These are phyloP conservation scores for Bibio marci DNA, from an alignment of 2,888 invertebrate genomes.

Conservation along the genomic window DNA sequence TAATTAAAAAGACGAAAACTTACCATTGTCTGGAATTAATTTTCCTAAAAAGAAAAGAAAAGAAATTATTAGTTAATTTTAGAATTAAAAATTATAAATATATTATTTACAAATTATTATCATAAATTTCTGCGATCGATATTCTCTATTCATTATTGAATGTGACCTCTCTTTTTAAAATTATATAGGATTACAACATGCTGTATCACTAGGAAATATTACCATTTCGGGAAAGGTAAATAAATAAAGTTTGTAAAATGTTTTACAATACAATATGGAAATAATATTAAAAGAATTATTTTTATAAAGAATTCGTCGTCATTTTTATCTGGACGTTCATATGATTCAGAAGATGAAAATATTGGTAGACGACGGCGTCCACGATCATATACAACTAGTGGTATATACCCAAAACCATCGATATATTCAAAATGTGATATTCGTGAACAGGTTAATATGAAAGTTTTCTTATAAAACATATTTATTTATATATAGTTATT, in stretches of 20 bases:
- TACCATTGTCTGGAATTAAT: no score
- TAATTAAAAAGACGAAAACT: no score
- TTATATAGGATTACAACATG: conserved; percentile 27
- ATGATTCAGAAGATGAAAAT: conserved; percentile 69
- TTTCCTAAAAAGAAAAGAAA: no score
- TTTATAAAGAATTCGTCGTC: conserved; percentile 7
- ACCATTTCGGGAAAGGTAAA: conserved; percentile 25
- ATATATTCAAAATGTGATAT: conserved; percentile 71
- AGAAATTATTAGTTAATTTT: no score
- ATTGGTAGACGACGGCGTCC: conserved; percentile 51
- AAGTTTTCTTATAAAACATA: neutral
- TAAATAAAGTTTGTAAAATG: neutral
- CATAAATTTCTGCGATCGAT: no score
- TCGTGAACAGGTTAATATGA: conserved; percentile 49
- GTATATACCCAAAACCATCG: conserved; percentile 25
- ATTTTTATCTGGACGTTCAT: conserved; percentile 20
- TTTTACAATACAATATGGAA: conserved; percentile 13
- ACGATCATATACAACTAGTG: conserved; percentile 31
- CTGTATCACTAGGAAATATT: conserved; percentile 30
- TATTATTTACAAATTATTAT: no score
- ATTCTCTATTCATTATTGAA: no score
- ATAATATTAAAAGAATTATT: conserved; percentile 14
- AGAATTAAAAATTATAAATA: no score
- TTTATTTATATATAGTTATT: neutral
- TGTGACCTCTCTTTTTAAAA: conserved; percentile 5